phyloP scores from a whole-genome alignment of 1,140 invertebrate species.

The Lethrus apterus region DNA sequence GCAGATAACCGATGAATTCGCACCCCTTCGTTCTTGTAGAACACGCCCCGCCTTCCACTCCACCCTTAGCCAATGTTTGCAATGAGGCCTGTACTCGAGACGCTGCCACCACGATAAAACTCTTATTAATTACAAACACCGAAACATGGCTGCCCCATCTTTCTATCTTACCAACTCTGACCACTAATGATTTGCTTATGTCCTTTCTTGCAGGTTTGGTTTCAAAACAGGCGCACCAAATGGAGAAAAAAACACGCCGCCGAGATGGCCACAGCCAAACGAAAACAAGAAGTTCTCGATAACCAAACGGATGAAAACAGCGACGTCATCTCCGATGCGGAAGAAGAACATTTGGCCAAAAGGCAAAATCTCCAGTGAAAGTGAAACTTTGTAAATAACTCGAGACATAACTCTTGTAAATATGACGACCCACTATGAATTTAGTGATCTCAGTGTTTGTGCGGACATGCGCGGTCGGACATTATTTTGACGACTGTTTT shows the following conservation, averaged over 20 bases:
- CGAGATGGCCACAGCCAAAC: slow-evolving; percentile 96
- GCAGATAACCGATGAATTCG: slow-evolving; percentile 25
- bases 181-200: too few species aligned
- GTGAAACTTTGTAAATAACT: slow-evolving; percentile 16
- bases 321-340: slow-evolving; percentile 40
- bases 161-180: too few species aligned
- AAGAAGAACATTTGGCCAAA: slow-evolving; percentile 38
- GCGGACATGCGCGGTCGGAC: slow-evolving; percentile 18
- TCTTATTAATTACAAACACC: slow-evolving; percentile 20
- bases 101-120: slow-evolving; percentile 16
- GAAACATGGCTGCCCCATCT: slow-evolving; percentile 11
- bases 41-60: slow-evolving; percentile 25
- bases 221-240: slow-evolving; percentile 98
- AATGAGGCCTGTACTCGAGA: slow-evolving; percentile 17
- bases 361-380: slow-evolving; percentile 38
- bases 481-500: slow-evolving; percentile 25
- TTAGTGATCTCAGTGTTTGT: slow-evolving; percentile 33
- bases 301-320: slow-evolving; percentile 47
- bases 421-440: slow-evolving; percentile 12
- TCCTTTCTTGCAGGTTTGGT: slow-evolving; percentile 97
- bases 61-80: slow-evolving; percentile 23
- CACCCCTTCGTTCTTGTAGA: slow-evolving; percentile 22
- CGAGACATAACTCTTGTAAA: slow-evolving; percentile 16
- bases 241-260: slow-evolving; percentile 99
- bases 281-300: slow-evolving; percentile 89